These are phyloP conservation scores for Melanotaenia duboulayi DNA, from an alignment of 2,113 vertebrate genomes.

Conservation along the genomic window DNA sequence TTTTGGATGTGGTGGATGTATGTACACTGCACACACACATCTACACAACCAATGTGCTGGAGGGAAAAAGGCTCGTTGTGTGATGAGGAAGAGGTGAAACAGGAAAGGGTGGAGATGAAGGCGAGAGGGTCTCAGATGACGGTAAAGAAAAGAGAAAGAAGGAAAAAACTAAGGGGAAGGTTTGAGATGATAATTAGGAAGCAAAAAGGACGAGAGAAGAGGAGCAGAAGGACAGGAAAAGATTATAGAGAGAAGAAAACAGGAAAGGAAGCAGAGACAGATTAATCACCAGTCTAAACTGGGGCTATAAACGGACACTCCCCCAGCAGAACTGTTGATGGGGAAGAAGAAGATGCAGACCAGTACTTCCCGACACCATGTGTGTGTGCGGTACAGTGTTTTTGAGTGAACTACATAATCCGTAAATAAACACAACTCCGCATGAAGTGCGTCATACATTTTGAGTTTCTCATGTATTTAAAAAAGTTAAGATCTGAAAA, in stretches of 20 bases:
- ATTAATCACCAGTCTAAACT: constrained; percentile 25
- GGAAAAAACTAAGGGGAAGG: background rate
- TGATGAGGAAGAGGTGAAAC: background rate
- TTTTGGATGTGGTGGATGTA: background rate
- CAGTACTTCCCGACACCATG: no score
- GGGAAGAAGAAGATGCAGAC: background rate
- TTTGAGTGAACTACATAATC: no score
- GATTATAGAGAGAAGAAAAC: constrained; percentile 20
- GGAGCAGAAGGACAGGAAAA: background rate
- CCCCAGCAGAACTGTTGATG: constrained; percentile 10
- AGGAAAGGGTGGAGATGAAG: constrained; percentile 3
- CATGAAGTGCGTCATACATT: no score
- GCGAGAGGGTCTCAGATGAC: background rate
- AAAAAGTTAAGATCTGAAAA: no score
- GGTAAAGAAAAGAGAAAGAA: background rate
- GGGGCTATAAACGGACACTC: constrained; percentile 5
- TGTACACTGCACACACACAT: background rate
- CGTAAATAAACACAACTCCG: no score
- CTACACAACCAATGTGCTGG: background rate
- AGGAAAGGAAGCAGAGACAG: constrained; percentile 22
- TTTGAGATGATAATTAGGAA: constrained; percentile 4
- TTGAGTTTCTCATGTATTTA: no score
- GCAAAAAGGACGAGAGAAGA: background rate
- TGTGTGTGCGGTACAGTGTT: no score
- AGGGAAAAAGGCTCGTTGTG: background rate